Percentiles rank a stretch among this genome's conserved stretches.
Evolutionary conservation across 2,888 invertebrate species (phyloP).

Genomic region (Orthosia gracilis): DNA sequence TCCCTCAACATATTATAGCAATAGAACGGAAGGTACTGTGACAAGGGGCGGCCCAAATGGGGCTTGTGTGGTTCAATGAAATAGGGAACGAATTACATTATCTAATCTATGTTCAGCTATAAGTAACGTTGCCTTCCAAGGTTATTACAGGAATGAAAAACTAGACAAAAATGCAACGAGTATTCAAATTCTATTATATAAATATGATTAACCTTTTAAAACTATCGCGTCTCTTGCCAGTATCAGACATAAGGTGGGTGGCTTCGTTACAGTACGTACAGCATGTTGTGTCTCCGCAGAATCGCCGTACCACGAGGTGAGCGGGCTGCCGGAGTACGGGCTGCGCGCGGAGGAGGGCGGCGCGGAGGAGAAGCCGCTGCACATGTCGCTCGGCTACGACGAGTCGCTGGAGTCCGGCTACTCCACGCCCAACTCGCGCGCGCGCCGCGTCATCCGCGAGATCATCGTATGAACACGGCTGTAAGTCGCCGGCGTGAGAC

Average conservation of each 20-base stretch:
- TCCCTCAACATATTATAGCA: neutral
- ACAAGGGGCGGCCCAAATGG: too few species aligned
- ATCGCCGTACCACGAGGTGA: conserved; percentile 98
- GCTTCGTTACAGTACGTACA: conserved; percentile 3
- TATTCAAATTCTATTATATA: too few species aligned
- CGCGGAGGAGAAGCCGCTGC: conserved; percentile 96
- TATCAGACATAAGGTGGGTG: too few species aligned
- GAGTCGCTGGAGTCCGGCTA: conserved; percentile 98
- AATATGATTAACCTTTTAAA: too few species aligned
- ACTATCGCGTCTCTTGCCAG: too few species aligned
- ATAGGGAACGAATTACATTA: too few species aligned
- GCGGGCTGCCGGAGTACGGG: conserved; percentile 96
- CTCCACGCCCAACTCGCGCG: conserved; percentile 98
- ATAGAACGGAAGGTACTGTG: neutral
- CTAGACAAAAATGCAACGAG: too few species aligned
- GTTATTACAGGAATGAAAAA: too few species aligned
- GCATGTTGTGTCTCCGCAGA: conserved; percentile 88
- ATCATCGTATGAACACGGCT: conserved; percentile 95
- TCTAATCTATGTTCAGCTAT: too few species aligned
- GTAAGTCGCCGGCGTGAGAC: conserved; percentile 49
- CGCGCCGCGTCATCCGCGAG: conserved; percentile 97
- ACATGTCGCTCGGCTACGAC: conserved; percentile 97
- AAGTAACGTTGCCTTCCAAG: too few species aligned
- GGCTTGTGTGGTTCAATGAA: too few species aligned
- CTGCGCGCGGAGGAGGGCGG: conserved; percentile 94